Evolutionary conservation across 2,888 invertebrate genomes (phyloP), one percentile per base, ranked within the genome.

Genomic region (Sminthurinus aureus): DNA sequence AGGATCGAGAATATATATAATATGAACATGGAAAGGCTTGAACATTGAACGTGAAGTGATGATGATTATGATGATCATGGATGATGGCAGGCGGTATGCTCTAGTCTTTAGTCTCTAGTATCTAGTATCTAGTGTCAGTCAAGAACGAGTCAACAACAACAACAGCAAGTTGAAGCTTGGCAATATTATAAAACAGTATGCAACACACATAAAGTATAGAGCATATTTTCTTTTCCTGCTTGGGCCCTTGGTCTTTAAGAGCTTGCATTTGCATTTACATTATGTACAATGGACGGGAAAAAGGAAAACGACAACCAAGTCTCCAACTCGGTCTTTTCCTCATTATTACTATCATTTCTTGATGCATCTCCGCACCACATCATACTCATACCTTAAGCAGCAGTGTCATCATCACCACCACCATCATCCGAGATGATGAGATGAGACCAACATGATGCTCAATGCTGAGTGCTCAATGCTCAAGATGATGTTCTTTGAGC

Each of bases 61-160:
- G 58, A 58, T 58, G 58, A 58, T 58, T 38, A 38, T 38, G 58
- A 58, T 58, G 58, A 58, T 58, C 15, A 18, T 15, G 58, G 58
- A 58, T 58, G 58, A 18, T 15, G 58, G 58, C 13, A 15, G 58
- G 58, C 58, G 58, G 58, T 58, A 58, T 58, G 13, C 58, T 58
- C 58, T 13, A n/a, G n/a, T n/a, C n/a, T n/a, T n/a, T n/a, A n/a
- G n/a, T n/a, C n/a, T n/a, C n/a, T n/a, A n/a, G n/a, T n/a, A n/a
- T n/a, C n/a, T n/a, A n/a, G n/a, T n/a, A n/a, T n/a, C n/a, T n/a
- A 69, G 67, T 69, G 67, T 69, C 67, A 71, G 71, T 71, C 71
- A 22, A 71, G 24, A 71, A 71, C n/a, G 8, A 20, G n/a, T 67
- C n/a, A 20, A 67, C 64, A n/a, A 20, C n/a, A 67, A 67, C 22